Evolutionary conservation across 2,113 vertebrate genomes (phyloP), one percentile per base, ranked within the genome.

Genomic region (Archocentrus centrarchus): DNA sequence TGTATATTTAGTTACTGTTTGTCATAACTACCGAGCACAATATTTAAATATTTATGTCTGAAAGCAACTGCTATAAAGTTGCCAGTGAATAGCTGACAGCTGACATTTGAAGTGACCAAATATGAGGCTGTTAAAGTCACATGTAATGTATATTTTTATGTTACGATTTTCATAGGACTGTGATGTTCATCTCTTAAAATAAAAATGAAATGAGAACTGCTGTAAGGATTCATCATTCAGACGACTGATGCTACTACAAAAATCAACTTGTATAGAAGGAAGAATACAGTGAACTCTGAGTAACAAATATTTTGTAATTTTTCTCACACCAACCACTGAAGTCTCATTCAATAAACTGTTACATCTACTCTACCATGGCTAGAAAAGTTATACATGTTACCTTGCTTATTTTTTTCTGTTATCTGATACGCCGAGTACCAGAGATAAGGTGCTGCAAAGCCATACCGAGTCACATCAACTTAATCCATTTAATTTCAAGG

Each of bases 31-130:
- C 55, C 11, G 3, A 84, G 47, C 73, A 53, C 3, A 68, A 50
- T 75, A 88, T 58, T 78, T 81, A 76, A 75, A 89, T 85, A 88
- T 86, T 85, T 66, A 37, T 84, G 18, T 17, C 1, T 68, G 35
- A 62, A 79, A 61, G n/a, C 18, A 83, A 85, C 17, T 20, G 47
- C 15, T 39, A 41, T 2, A 66, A 44, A 3, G n/a, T 64, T 84
- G 2, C 27, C 9, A 44, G 20, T 9, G 39, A 3, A n/a, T 62
- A 11, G 39, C 3, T 66, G 4, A 20, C 55, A 80, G 2, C 44
- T 50, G 41, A 32, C 1, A n/a, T 75, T 35, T 76, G 8, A 35
- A 80, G 10, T 75, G 14, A 59, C 50, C 32, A 63, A 68, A 79
- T 63, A 7, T 75, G 81, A 39, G 8, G 11, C 6, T 30, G 7